These are phyloP conservation scores for Nerophis lumbriciformis DNA, from an alignment of 2,113 vertebrate genomes.

Conservation along the genomic window DNA sequence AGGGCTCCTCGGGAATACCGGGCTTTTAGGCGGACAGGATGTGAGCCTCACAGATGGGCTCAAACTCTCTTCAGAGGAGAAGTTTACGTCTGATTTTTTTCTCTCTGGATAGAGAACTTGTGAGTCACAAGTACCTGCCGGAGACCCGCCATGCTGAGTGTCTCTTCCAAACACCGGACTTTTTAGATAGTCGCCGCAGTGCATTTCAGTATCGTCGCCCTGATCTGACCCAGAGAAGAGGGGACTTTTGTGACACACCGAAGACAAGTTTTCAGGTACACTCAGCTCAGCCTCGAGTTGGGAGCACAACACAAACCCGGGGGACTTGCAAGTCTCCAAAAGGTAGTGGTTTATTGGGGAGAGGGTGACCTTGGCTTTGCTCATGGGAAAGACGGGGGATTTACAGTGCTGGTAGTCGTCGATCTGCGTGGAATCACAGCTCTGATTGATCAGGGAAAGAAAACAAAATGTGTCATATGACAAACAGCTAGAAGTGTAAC, in stretches of 20 bases:
- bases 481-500: too few relatives aligned
- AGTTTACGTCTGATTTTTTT: slow-evolving; percentile 50
- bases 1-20: slow-evolving; percentile 27
- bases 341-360: slow-evolving; percentile 28
- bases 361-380: slow-evolving; percentile 17
- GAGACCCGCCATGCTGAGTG: not conserved
- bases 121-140: not conserved
- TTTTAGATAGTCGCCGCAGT: not conserved
- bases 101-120: slow-evolving; percentile 36
- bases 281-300: slow-evolving; percentile 12
- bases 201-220: not conserved
- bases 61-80: slow-evolving; percentile 45
- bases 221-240: slow-evolving; percentile 7
- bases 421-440: slow-evolving; percentile 41
- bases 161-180: slow-evolving; percentile 36
- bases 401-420: not conserved
- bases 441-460: slow-evolving; percentile 21
- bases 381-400: slow-evolving; percentile 39
- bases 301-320: slow-evolving; percentile 50
- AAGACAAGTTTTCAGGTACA: not conserved
- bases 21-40: slow-evolving; percentile 13
- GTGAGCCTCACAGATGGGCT: slow-evolving; percentile 6
- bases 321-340: slow-evolving; percentile 31
- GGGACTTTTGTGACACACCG: slow-evolving; percentile 6
- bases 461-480: not conserved